phyloP scores from a whole-genome alignment of 2,113 vertebrate species.

The Calypte anna region DNA sequence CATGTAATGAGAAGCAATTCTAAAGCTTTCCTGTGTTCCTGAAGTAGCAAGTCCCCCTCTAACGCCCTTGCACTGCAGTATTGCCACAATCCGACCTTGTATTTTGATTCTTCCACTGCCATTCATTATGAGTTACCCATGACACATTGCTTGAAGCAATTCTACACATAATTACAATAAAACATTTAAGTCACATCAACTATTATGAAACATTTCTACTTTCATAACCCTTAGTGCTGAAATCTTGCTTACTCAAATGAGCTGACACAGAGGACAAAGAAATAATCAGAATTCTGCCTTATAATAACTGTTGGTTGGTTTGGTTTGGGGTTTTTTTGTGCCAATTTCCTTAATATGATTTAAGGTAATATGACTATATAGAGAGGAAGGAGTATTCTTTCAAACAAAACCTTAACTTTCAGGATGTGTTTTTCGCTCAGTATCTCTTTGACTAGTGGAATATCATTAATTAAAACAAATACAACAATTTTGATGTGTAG shows the following conservation, averaged over 20 bases:
- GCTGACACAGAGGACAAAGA: background rate
- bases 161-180: background rate
- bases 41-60: background rate
- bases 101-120: background rate
- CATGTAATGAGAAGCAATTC: background rate
- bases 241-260: background rate
- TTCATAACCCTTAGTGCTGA: background rate
- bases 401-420: slow-evolving; percentile 15
- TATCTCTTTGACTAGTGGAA: slow-evolving; percentile 59
- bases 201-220: background rate
- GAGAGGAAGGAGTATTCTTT: slow-evolving; percentile 2
- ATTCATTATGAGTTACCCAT: background rate
- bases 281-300: background rate
- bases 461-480: slow-evolving; percentile 61
- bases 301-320: background rate
- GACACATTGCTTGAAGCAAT: background rate
- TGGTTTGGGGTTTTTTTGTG: background rate
- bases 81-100: background rate
- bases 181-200: background rate
- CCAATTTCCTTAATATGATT: background rate
- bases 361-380: background rate
- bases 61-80: background rate
- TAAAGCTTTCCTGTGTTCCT: background rate
- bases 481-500: slow-evolving; percentile 61
- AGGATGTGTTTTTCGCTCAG: slow-evolving; percentile 26